A percentile compares a stretch with the other conserved stretches of the same genome.
Conservation (phyloP, 2,888 invertebrate species). For the Leptothorax acervorum region DNA sequence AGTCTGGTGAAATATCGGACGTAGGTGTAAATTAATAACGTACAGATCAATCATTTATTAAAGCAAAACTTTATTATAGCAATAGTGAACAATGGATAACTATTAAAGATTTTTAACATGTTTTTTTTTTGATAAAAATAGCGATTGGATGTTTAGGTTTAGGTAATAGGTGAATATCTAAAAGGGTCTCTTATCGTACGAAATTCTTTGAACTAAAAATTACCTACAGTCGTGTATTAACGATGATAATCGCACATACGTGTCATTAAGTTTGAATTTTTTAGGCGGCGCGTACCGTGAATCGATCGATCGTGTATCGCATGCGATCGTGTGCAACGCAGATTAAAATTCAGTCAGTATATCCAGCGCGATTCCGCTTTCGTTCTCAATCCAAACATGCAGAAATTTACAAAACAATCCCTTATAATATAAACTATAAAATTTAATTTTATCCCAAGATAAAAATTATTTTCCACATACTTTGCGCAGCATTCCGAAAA, state of each 20-base stretch:
- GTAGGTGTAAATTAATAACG: constrained; percentile 44
- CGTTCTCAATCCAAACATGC: not conserved
- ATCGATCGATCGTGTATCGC: constrained; percentile 55
- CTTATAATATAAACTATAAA: not conserved
- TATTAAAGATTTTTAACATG: constrained; percentile 84
- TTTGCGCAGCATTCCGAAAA: not conserved
- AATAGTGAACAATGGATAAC: constrained; percentile 85
- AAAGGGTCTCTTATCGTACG: constrained; percentile 77
- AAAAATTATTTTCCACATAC: not conserved
- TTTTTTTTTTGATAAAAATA: constrained; percentile 84
- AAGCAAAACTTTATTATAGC: constrained; percentile 85
- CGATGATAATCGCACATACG: constrained; percentile 69
- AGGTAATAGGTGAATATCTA: constrained; percentile 82
- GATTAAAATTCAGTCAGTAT: constrained; percentile 6
- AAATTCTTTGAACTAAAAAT: constrained; percentile 73
- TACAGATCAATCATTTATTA: constrained; percentile 80
- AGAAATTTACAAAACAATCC: not conserved
- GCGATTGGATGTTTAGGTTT: constrained; percentile 84
- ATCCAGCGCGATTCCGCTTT: not conserved
- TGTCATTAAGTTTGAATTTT: constrained; percentile 62
- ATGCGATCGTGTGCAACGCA: not conserved
- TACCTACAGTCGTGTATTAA: constrained; percentile 69
- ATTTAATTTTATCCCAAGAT: not conserved
- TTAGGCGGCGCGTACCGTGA: constrained; percentile 64
- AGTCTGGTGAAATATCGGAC: not conserved